Evolutionary conservation across 2,113 vertebrate species (phyloP).

Genomic region (Todiramphus chloris): DNA sequence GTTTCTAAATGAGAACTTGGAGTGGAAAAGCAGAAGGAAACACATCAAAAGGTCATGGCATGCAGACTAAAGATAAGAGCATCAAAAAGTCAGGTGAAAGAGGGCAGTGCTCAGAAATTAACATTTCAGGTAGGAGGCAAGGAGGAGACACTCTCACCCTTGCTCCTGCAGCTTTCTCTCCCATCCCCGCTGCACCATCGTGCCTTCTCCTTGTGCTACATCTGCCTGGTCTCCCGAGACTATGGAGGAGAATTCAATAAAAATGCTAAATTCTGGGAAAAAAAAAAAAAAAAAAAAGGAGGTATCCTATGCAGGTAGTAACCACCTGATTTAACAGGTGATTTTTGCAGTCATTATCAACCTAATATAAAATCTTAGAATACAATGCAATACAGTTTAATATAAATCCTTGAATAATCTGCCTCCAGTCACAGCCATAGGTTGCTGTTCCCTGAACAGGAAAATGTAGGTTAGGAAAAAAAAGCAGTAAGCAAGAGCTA

Average conservation of each 20-base stretch:
- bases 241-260: neutral
- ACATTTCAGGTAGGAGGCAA: rapidly evolving
- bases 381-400: neutral
- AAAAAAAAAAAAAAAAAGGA: neutral
- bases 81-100: neutral
- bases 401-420: neutral
- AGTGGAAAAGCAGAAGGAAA: conserved; percentile 39
- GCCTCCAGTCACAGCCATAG: neutral
- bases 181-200: rapidly evolving
- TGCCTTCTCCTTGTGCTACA: neutral
- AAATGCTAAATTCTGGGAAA: neutral
- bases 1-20: conserved; percentile 14
- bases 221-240: neutral
- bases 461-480: neutral
- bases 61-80: conserved; percentile 40
- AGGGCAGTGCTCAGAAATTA: neutral
- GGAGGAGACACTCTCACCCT: neutral
- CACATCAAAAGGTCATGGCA: neutral
- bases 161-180: neutral
- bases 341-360: neutral
- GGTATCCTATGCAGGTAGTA: neutral
- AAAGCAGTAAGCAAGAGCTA: neutral
- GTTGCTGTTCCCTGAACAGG: neutral
- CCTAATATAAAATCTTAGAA: neutral
- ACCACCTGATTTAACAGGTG: neutral